Evolutionary conservation across 2,113 vertebrate genomes (phyloP).

Genomic region (Centropus unirufus): DNA sequence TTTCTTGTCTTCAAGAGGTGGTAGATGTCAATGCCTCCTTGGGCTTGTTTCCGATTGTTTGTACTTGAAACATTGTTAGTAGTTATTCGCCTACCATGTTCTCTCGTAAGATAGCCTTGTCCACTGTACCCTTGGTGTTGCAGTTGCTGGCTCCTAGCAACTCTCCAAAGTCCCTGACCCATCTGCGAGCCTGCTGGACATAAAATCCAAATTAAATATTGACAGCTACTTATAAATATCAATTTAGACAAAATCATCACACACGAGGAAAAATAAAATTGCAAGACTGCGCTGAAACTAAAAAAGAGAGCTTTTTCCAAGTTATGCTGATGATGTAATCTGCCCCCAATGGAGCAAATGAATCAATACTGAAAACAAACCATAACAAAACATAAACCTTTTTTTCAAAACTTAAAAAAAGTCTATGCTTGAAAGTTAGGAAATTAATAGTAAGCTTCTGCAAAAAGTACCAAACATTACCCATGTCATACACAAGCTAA

Average conservation of each 20-base stretch:
- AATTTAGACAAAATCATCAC: neutral
- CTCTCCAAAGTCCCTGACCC: slow-evolving; percentile 98
- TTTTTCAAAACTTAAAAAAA: neutral
- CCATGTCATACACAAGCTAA: neutral
- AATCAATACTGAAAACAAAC: neutral
- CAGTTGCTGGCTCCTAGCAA: slow-evolving; percentile 93
- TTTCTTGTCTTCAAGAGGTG: slow-evolving; percentile 89
- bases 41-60: slow-evolving; percentile 82
- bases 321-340: neutral
- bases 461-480: neutral
- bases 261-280: neutral
- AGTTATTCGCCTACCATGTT: slow-evolving; percentile 79
- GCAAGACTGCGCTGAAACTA: neutral
- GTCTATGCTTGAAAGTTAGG: neutral
- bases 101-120: slow-evolving; percentile 78
- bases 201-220: slow-evolving; percentile 34
- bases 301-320: neutral
- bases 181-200: slow-evolving; percentile 84
- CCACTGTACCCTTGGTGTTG: slow-evolving; percentile 88
- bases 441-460: neutral
- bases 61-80: slow-evolving; percentile 49
- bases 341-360: neutral
- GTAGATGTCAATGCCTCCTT: slow-evolving; percentile 89
- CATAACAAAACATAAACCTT: neutral
- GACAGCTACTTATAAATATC: neutral